Evolutionary conservation across 2,113 vertebrate genomes (phyloP).

Genomic region (Podarcis muralis): DNA sequence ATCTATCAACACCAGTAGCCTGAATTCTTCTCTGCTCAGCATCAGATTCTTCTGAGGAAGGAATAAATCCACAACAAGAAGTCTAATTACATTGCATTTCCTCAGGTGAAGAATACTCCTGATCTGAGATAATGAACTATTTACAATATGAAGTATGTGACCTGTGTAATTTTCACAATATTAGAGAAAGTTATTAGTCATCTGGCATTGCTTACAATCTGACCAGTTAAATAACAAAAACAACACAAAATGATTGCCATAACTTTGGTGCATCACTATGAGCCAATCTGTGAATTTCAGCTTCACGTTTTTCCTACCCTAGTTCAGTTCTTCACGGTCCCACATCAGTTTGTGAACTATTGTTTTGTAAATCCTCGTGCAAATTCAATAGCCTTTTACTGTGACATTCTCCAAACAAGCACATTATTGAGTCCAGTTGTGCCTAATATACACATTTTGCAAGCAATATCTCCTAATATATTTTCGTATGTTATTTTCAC

Average conservation of each 20-base stretch:
- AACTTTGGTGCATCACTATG: neutral
- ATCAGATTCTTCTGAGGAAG: slow-evolving; percentile 8
- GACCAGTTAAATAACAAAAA: slow-evolving; percentile 32
- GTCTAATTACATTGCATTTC: slow-evolving; percentile 2
- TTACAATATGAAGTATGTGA: slow-evolving; percentile 2
- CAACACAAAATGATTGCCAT: slow-evolving; percentile 35
- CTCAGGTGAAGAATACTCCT: neutral
- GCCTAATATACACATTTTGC: too few relatives aligned
- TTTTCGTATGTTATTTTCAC: too few relatives aligned
- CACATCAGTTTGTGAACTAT: too few relatives aligned
- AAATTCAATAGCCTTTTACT: too few relatives aligned
- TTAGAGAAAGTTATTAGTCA: slow-evolving; percentile 51
- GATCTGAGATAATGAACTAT: neutral
- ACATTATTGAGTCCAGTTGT: too few relatives aligned
- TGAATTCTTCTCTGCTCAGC: slow-evolving; percentile 1
- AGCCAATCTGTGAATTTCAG: too few relatives aligned
- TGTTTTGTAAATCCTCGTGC: too few relatives aligned
- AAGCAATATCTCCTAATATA: too few relatives aligned
- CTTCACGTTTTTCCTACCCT: too few relatives aligned
- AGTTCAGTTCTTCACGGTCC: too few relatives aligned
- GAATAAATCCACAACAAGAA: neutral
- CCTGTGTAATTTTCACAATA: slow-evolving; percentile 32
- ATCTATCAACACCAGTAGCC: slow-evolving; percentile 6
- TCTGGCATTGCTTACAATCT: slow-evolving; percentile 17
- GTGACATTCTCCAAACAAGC: too few relatives aligned